These are phyloP conservation scores for Setophaga coronata DNA, from an alignment of 2,113 vertebrate species.

Conservation along the genomic window DNA sequence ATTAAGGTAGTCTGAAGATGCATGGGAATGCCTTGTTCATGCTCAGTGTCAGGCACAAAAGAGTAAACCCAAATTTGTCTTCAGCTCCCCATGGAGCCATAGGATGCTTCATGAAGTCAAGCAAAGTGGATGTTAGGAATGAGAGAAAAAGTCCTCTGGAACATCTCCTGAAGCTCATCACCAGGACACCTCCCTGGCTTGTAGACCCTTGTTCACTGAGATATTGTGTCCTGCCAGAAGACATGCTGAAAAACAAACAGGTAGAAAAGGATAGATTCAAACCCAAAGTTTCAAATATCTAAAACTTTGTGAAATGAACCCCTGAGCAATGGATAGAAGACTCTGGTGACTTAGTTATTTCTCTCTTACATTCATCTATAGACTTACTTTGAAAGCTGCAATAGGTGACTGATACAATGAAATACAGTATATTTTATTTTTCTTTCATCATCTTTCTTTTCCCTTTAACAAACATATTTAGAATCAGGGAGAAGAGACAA, in stretches of 20 bases:
- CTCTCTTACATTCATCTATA: neutral
- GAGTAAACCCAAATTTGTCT: neutral
- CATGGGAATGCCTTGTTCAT: neutral
- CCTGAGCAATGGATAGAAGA: neutral
- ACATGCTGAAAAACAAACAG: neutral
- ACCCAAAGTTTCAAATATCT: neutral
- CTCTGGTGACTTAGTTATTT: neutral
- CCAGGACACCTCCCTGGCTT: rapidly evolving
- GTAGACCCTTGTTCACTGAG: neutral
- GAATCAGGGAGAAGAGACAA: neutral
- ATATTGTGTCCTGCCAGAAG: neutral
- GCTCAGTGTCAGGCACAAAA: neutral
- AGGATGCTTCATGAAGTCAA: neutral
- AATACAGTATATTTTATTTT: neutral
- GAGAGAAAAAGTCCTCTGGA: neutral
- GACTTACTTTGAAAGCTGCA: neutral
- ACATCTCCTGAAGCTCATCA: neutral
- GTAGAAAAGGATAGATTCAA: neutral
- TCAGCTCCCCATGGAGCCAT: neutral
- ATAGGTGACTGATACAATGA: neutral
- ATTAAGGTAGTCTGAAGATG: neutral
- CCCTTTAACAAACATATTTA: neutral
- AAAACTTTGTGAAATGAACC: neutral
- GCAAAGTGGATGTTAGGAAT: neutral
- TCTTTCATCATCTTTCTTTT: neutral